phyloP scores from a whole-genome alignment of 2,797 vertebrate genomes.

The Botia kubotai region DNA sequence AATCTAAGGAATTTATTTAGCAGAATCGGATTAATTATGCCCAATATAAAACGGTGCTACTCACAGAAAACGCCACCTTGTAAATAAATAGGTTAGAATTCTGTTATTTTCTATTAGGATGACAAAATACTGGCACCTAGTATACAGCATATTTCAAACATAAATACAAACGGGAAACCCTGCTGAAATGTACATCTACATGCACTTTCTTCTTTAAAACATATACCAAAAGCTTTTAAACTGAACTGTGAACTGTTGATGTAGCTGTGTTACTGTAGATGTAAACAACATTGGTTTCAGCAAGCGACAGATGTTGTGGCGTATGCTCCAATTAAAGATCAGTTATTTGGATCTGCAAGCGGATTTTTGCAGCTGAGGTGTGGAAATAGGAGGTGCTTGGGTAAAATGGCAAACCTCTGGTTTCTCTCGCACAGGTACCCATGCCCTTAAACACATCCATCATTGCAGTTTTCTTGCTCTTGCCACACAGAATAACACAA shows the following conservation, averaged over 20 bases:
- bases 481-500: conserved; percentile 27
- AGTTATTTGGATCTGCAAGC: conserved; percentile 54
- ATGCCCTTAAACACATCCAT: conserved; percentile 59
- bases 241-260: conserved; percentile 7
- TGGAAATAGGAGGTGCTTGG: conserved; percentile 9
- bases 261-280: conserved; percentile 3
- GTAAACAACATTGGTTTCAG: conserved; percentile 41
- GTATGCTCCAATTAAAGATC: conserved; percentile 53
- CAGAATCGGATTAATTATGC: not conserved
- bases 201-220: not conserved
- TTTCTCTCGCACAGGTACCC: conserved; percentile 57
- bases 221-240: not conserved
- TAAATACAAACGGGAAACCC: conserved; percentile 1
- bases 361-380: conserved; percentile 46
- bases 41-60: not conserved
- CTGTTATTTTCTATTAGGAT: not conserved
- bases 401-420: conserved; percentile 43
- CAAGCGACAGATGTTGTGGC: conserved; percentile 20
- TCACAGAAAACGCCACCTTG: not conserved
- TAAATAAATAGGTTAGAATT: not conserved
- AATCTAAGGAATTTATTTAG: conserved; percentile 13
- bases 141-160: conserved; percentile 12
- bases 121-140: conserved; percentile 4
- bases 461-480: conserved; percentile 50
- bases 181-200: not conserved